Evolutionary conservation across 2,888 invertebrate genomes (phyloP).

Genomic region (Syritta pipiens): DNA sequence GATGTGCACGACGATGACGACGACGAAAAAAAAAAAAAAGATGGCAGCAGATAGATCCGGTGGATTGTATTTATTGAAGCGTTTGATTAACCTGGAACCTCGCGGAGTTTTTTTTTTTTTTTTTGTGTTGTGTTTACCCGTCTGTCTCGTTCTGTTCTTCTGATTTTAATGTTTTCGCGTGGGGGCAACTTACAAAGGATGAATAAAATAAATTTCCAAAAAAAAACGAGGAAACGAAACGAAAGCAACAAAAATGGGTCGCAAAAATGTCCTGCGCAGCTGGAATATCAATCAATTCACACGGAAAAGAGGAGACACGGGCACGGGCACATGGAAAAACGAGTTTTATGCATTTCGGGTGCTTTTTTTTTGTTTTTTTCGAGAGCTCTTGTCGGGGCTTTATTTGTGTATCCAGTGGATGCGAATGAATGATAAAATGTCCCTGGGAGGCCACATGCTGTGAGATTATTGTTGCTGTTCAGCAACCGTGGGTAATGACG

Average conservation of each 20-base stretch:
- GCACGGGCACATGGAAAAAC: too few relatives aligned
- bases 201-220: slow-evolving; percentile 10
- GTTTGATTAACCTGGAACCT: slow-evolving; percentile 62
- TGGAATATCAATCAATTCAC: slow-evolving; percentile 40
- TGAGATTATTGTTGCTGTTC: too few relatives aligned
- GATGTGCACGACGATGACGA: slow-evolving; percentile 10
- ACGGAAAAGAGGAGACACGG: neutral
- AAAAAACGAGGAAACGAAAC: slow-evolving; percentile 2
- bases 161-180: slow-evolving; percentile 20
- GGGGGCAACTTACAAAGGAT: slow-evolving; percentile 42
- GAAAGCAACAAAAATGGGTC: slow-evolving; percentile 20
- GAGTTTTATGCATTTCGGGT: too few relatives aligned
- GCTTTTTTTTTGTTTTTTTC: too few relatives aligned
- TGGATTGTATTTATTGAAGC: slow-evolving; percentile 61
- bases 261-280: slow-evolving; percentile 9
- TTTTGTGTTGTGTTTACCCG: neutral
- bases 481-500: too few relatives aligned
- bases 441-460: too few relatives aligned
- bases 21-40: slow-evolving; percentile 14
- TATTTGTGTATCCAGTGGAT: too few relatives aligned
- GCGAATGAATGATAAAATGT: too few relatives aligned
- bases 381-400: too few relatives aligned
- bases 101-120: slow-evolving; percentile 5
- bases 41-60: slow-evolving; percentile 42
- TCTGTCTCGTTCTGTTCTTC: neutral